phyloP scores from a whole-genome alignment of 2,113 vertebrate genomes.

The Halcyon malimbica region DNA sequence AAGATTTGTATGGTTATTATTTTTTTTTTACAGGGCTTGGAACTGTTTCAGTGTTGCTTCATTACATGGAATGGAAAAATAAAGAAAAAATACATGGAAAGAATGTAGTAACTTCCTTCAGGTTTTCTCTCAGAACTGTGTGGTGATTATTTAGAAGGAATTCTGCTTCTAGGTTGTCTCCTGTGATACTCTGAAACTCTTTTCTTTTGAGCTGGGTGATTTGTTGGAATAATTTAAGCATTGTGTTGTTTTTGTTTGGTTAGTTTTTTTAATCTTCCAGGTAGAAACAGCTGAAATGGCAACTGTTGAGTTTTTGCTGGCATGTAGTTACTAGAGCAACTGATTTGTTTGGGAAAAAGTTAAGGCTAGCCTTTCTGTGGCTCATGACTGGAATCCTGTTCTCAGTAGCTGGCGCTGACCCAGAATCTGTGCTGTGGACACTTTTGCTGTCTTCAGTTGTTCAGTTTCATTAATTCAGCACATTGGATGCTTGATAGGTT shows the following conservation, averaged over 20 bases:
- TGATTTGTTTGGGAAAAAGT: conserved; percentile 51
- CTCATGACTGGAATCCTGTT: neutral
- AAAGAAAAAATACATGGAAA: conserved; percentile 1
- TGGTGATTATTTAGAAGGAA: neutral
- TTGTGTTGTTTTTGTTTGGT: neutral
- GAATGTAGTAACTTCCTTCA: conserved; percentile 31
- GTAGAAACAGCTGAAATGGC: neutral
- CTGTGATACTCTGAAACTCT: neutral
- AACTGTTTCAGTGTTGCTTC: neutral
- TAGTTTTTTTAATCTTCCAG: neutral
- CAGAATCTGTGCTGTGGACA: neutral
- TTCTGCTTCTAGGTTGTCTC: neutral
- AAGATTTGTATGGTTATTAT: neutral
- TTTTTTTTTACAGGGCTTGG: neutral
- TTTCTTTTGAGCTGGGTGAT: neutral
- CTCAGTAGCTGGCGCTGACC: neutral
- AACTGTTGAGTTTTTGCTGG: neutral
- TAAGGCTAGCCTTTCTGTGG: neutral
- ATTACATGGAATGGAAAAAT: neutral
- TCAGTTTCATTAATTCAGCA: neutral
- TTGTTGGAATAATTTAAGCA: neutral
- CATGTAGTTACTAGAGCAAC: conserved; percentile 21
- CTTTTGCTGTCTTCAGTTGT: neutral
- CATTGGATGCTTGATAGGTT: neutral
- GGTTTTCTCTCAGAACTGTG: neutral